phyloP scores from a whole-genome alignment of 2,113 vertebrate genomes.

The Megaceryle maxima region DNA sequence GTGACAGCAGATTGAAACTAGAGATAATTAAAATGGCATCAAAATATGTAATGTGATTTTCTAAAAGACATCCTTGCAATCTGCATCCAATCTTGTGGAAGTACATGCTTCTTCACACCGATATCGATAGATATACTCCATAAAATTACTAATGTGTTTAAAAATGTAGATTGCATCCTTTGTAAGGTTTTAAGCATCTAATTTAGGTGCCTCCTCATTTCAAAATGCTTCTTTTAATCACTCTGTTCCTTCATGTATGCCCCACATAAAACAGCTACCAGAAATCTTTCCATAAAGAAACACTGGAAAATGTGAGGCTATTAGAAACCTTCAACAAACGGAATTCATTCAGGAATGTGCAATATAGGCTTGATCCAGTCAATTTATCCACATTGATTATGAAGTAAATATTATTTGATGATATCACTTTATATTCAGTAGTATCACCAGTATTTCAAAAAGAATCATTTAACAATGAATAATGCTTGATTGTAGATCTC shows the following conservation, averaged over 20 bases:
- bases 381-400: constrained; percentile 4
- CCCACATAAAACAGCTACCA: not conserved
- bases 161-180: not conserved
- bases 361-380: not conserved
- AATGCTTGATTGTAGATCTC: constrained; percentile 59
- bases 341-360: not conserved
- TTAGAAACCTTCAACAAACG: not conserved
- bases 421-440: constrained; percentile 1
- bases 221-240: not conserved
- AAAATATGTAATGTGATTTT: not conserved
- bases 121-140: not conserved
- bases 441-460: constrained; percentile 10
- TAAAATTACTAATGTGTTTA: not conserved
- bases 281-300: not conserved
- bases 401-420: not conserved
- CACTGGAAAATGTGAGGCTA: not conserved
- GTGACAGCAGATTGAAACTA: not conserved
- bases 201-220: not conserved
- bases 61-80: not conserved
- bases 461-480: constrained; percentile 50
- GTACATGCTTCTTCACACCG: not conserved
- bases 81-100: not conserved
- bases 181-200: not conserved
- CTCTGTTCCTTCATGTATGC: not conserved
- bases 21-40: not conserved